Base-by-base conservation (phyloP, 2,797 vertebrate species). In the Anisognathus igniventris region DNA sequence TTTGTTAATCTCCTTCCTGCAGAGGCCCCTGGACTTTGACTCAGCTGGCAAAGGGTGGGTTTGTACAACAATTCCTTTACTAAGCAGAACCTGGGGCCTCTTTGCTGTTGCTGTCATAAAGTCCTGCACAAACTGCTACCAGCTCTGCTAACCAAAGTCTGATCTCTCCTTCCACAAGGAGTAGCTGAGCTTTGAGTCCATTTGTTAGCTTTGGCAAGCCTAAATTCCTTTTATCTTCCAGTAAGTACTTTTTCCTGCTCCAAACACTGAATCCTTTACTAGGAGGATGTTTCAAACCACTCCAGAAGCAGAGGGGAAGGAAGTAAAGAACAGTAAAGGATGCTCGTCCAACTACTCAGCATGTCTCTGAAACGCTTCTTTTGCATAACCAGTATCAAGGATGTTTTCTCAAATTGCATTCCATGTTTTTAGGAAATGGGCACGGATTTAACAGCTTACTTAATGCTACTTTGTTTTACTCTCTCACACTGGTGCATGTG, bases 221-320 rank as follows among this genome's bases (percentile, higher is more conserved):
- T 50, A 45, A 33, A 80, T 88, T 95, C 94, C 82, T 96, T 95
- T 95, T 73, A 75, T 95, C 86, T 95, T 91, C 81, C 68, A 65
- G 4, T 57, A 73, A 94, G 82, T 76, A 67, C 85, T 74, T 90
- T 70, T 76, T 27, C 44, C 70, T 5, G 5, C 37, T 77, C 71
- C 86, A 90, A 64, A 85, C 48, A 81, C 88, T 70, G 50, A 53
- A 73, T 94, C 40, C 48, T 91, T 96, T 90, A 70, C 65, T 60
- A 56, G 85, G 82, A 95, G 85, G 86, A 91, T 72, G 58, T 80
- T 84, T 21, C 85, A 94, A 96, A 95, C 92, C 57, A 79, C 35
- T 57, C 68, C 65, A 82, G 72, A 75, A 90, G 48, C 21, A 25
- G 81, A 24, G 81, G 58, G 92, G 62, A 93, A 92, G 94, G 88